Base-by-base conservation (phyloP, 2,888 invertebrate species). In the Gnatocerus cornutus region DNA sequence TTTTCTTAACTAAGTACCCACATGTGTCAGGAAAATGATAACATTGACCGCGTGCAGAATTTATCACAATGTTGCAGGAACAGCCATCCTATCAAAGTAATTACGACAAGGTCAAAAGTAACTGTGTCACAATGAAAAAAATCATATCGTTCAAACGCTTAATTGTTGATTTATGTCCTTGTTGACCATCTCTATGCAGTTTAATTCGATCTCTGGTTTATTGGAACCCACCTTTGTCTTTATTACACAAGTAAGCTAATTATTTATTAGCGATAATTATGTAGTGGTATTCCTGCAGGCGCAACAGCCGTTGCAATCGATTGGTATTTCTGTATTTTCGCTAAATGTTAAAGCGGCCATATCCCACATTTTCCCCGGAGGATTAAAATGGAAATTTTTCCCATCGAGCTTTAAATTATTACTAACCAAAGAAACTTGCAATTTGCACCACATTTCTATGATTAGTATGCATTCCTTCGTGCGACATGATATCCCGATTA, bases 111-210 rank as follows among this genome's bases (percentile, higher is more conserved):
- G 64, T 64, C 64, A 53, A 33, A 64, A 41, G 45, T 64, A 64
- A 64, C 45, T 64, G 64, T 64, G 64, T 45, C 64, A 45, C 45
- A 43, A 16, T 53, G 7, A 50, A 46, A 63, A 63, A 63, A 63
- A 52, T 63, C 63, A 41, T 46, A 63, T 63, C 52, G 63, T 63
- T 63, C 21, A 63, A 14, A 8, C 10, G 45, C 16, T 53, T 30
- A 10, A 43, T 64, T 50, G 37, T 16, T 64, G 64, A 64, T 64
- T 64, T 53, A 55, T 64, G 64, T 64, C 33, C 39, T 53, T 64
- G 64, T 64, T 64, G 61, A 21, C 21, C 2, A 21, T 21, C 21
- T 21, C 21, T 21, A 21, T 21, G 4, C 21, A 21, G 21, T 21
- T 21, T 48, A 48, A 61, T 61, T 48, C 37, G 48, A 61, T 48